Base-by-base conservation (phyloP, 2,797 vertebrate genomes). In the Falco novaeseelandiae region DNA sequence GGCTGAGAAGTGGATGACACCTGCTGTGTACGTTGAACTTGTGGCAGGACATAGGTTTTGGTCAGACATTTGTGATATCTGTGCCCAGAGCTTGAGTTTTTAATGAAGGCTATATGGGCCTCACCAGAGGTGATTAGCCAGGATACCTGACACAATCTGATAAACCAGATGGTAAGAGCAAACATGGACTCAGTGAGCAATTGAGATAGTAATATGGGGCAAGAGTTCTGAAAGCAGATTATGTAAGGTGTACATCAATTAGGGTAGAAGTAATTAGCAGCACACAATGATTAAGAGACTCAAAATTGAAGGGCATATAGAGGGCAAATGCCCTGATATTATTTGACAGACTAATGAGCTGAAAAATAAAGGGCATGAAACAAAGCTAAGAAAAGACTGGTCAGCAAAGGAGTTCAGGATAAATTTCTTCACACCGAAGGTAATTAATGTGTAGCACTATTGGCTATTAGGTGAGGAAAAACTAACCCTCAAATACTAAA, bases 331-430 rank as follows among this genome's bases (percentile, higher is more conserved):
- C 4, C 42, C 74, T 86, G 42, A 93, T 94, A 94, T 84, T 87
- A 90, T 67, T 63, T 86, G 72, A 51, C n/a, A 57, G 89, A 88
- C 38, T 94, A 97, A 97, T 91, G 87, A 81, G 26, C 74, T 95
- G 95, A 83, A 88, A 92, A 97, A 89, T 65, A 92, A 87, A 90
- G 83, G 74, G 32, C 62, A 87, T 72, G 96, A 94, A 95, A 86
- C 30, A 67, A 94, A 91, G 58, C 80, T 96, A 93, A 96, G 92
- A 89, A 95, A 96, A 97, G 78, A 96, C 1, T 90, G 18, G 23
- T 57, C 32, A 84, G 29, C 92, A 90, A 84, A 78, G 83, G 93
- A 96, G 59, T 91, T 93, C 34, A 55, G 57, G 69, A 94, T 92
- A 87, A 96, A 96, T 89, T 91, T 94, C 25, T 86, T 82, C n/a